Evolutionary conservation across 2,797 vertebrate species (phyloP).

Genomic region (Acanthis flammea): DNA sequence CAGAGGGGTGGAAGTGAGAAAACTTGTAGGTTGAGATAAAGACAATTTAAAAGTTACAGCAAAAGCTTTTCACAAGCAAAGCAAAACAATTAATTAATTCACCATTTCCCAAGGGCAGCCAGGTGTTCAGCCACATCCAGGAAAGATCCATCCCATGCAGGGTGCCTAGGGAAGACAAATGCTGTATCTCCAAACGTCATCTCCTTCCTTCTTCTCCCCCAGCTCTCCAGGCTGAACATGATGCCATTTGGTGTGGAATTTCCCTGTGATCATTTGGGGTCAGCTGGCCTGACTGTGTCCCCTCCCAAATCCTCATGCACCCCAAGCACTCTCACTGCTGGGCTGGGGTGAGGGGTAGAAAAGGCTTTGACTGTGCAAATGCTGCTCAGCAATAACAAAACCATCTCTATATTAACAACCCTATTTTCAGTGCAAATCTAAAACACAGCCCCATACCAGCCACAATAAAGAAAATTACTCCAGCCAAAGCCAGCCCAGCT

Average conservation of each 20-base stretch:
- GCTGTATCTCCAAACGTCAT: neutral
- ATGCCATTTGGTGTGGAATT: neutral
- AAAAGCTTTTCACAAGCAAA: neutral
- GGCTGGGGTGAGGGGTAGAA: neutral
- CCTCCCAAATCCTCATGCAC: fast-evolving
- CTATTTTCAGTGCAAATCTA: neutral
- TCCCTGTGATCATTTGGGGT: fast-evolving
- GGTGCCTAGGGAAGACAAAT: neutral
- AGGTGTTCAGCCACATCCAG: neutral
- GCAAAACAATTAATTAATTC: neutral
- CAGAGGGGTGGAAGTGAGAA: neutral
- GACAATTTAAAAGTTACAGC: neutral
- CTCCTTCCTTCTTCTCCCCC: neutral
- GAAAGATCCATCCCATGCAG: fast-evolving
- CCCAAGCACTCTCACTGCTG: neutral
- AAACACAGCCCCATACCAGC: neutral
- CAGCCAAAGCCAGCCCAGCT: neutral
- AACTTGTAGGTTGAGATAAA: neutral
- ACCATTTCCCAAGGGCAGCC: neutral
- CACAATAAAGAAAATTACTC: neutral
- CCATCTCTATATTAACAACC: neutral
- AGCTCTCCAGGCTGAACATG: neutral
- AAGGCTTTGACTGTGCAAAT: neutral
- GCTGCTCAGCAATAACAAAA: neutral
- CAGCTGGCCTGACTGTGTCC: neutral